These are phyloP conservation scores for Desmodus rotundus DNA, from an alignment of 2,113 vertebrate species.

Conservation along the genomic window DNA sequence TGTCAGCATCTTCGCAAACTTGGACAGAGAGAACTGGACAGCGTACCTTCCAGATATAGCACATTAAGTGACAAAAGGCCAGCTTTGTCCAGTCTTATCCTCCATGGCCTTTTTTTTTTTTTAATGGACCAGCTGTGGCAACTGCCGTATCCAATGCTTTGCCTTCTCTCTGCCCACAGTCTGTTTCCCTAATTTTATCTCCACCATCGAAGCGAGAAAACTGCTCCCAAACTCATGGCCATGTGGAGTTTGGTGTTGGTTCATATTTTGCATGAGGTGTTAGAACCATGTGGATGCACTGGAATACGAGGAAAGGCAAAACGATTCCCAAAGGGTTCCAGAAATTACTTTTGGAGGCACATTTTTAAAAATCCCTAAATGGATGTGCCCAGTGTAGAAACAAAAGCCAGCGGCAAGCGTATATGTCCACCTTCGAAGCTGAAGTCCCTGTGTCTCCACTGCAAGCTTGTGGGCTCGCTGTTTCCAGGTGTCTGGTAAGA, in stretches of 20 bases:
- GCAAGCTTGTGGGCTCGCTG: not conserved
- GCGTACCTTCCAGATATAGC: not conserved
- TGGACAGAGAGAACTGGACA: not conserved
- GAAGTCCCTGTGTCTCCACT: not conserved
- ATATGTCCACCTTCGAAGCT: not conserved
- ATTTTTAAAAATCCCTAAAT: not conserved
- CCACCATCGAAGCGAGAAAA: not conserved
- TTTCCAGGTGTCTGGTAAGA: not conserved
- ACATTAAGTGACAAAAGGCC: not conserved
- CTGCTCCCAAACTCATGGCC: not conserved
- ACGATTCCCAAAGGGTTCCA: not conserved
- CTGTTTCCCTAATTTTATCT: conserved; percentile 10
- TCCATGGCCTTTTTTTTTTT: not conserved
- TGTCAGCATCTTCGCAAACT: not conserved
- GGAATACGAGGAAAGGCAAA: conserved; percentile 21
- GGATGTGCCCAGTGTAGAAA: not conserved
- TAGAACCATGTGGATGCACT: conserved; percentile 25
- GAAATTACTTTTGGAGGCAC: conserved; percentile 46
- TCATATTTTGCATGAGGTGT: conserved; percentile 52
- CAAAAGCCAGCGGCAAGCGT: not conserved
- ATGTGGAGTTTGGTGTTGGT: not conserved
- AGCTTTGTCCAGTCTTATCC: not conserved
- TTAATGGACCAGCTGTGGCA: not conserved
- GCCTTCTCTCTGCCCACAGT: not conserved
- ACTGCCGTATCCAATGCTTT: not conserved